These are phyloP conservation scores for Porites lutea DNA, from an alignment of 64 coral and sea anemone genomes.

Conservation along the genomic window DNA sequence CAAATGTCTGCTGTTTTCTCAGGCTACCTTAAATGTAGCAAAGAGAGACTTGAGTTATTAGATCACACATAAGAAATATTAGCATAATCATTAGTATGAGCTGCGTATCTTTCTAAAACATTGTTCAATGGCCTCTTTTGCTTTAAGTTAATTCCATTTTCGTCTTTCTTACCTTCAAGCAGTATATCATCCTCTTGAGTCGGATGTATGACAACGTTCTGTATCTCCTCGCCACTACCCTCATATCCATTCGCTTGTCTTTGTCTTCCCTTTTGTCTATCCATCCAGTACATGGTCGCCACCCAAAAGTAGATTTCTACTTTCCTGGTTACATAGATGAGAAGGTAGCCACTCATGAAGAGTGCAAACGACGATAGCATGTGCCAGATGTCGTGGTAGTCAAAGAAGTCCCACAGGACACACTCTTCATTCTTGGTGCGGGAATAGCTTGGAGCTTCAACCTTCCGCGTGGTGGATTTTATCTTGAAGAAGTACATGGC, in stretches of 20 bases:
- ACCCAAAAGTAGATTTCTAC: conserved; percentile 75
- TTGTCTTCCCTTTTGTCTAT: neutral
- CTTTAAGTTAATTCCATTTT: neutral
- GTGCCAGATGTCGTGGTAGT: conserved; percentile 96
- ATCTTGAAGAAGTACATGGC: conserved; percentile 97
- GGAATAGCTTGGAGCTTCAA: conserved; percentile 54
- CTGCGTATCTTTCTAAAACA: neutral
- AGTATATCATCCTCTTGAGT: too few species aligned
- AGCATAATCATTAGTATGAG: conserved; percentile 11
- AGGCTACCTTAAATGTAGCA: too few species aligned
- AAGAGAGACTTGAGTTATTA: too few species aligned
- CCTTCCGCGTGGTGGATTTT: conserved; percentile 78
- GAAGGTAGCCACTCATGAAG: conserved; percentile 86
- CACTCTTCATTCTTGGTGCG: conserved; percentile 76
- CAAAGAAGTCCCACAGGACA: conserved; percentile 87
- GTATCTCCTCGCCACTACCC: neutral
- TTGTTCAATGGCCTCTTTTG: neutral
- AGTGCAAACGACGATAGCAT: conserved; percentile 91
- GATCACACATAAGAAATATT: conserved; percentile 29
- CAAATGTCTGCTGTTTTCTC: too few species aligned
- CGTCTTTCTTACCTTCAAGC: neutral
- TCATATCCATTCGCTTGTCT: neutral
- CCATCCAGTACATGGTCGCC: conserved; percentile 16
- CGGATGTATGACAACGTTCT: too few species aligned
- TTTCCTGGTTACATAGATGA: conserved; percentile 87